Evolutionary conservation across 2,888 invertebrate genomes (phyloP), one percentile per base, ranked within the genome.

Genomic region (Panzeria rudis): DNA sequence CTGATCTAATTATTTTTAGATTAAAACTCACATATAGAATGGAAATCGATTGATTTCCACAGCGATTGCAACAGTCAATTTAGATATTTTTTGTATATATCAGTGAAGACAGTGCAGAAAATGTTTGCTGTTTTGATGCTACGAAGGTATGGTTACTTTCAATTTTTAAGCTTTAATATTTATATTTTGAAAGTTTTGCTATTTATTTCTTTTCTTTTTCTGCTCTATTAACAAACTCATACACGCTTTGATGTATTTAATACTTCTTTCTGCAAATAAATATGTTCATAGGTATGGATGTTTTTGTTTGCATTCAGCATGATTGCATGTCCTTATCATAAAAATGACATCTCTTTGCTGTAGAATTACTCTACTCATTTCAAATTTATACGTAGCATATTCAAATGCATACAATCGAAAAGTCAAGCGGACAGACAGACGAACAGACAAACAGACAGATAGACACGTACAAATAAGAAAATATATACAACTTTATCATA

Each of bases 301-400:
- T 29, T 13, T 83, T 72, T 76, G 38, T 59, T 73, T 68, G 41
- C 32, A 68, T 81, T 78, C 69, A 81, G 38, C 71, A 79, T 83
- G 86, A 84, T 84, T 86, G 71, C 82, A 82, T 79, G 73, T 79
- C 47, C 84, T 79, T 86, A 86, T 84, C 86, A 68, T 32, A 72
- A 68, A 72, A 82, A 82, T 86, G 82, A 72, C 86, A 86, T 86
- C 83, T 85, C 73, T 78, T 69, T 83, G 78, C 66, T 69, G 17
- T 35, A 5, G 44, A 52, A 76, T 64, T 61, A 17, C 52, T 77
- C 69, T 61, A 61, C 32, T 52, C 32, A 15, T 78, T 76, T 75
- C 20, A 71, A 73, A 73, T 54, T 59, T 69, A 73, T 38, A 68
- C 13, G 17, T 5, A 35, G 23, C 35, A 68, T 44, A 73, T 35